Evolutionary conservation across 2,888 invertebrate genomes (phyloP).

Genomic region (Euclidia mi): DNA sequence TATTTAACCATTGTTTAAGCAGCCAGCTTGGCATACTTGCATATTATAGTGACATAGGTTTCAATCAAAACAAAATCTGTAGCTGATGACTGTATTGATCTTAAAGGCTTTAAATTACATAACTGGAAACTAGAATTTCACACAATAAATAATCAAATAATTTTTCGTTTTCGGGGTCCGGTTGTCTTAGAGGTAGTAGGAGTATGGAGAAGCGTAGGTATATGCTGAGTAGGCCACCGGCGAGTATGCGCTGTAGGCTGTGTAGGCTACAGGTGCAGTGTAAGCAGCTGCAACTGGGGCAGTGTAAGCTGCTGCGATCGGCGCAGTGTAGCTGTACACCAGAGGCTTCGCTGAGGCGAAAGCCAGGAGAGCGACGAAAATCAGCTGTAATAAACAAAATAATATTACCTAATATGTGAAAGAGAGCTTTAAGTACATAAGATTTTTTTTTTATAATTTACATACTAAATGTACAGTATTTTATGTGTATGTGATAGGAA

Average conservation of each 20-base stretch:
- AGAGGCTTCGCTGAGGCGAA: constrained; percentile 67
- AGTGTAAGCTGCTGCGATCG: constrained; percentile 69
- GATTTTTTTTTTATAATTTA: too few relatives aligned
- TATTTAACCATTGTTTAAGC: too few relatives aligned
- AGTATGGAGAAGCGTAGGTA: constrained; percentile 71
- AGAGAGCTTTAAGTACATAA: too few relatives aligned
- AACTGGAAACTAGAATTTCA: neutral
- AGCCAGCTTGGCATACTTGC: too few relatives aligned
- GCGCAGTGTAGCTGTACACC: constrained; percentile 66
- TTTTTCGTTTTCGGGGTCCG: constrained; percentile 4
- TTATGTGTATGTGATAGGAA: too few relatives aligned
- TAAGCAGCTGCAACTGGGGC: constrained; percentile 69
- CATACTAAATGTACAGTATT: too few relatives aligned
- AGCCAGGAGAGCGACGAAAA: constrained; percentile 89
- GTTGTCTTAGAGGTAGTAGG: constrained; percentile 65
- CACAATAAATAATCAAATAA: constrained; percentile 16
- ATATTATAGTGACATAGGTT: too few relatives aligned
- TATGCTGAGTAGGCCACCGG: constrained; percentile 72
- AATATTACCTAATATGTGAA: too few relatives aligned
- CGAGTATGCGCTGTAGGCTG: constrained; percentile 70
- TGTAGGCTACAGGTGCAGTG: constrained; percentile 77
- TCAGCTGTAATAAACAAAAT: constrained; percentile 72
- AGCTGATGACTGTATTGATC: constrained; percentile 8
- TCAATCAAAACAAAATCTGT: neutral
- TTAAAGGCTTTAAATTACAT: constrained; percentile 7